Conservation (phyloP, 2,888 invertebrate species). For the Nineta flava region DNA sequence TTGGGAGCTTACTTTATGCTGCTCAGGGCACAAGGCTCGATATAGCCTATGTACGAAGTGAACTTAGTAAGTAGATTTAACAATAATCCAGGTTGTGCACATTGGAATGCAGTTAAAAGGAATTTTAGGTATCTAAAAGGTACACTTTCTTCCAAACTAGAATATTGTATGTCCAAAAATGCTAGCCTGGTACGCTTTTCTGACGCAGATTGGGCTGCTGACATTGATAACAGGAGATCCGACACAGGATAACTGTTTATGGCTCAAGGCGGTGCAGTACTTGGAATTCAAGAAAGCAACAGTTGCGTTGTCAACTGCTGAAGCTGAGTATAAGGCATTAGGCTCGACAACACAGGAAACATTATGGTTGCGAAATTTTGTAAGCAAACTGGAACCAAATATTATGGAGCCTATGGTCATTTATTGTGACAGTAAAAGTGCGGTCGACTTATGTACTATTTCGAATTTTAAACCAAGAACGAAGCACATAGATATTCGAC, state of each 20-base stretch:
- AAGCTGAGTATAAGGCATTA: neutral
- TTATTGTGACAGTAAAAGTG: neutral
- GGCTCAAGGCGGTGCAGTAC: constrained; percentile 6
- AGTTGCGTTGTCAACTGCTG: constrained; percentile 3
- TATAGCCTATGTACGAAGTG: neutral
- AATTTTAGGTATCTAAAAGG: constrained; percentile 4
- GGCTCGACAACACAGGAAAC: neutral
- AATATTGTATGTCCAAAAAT: constrained; percentile 4
- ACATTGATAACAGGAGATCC: constrained; percentile 7
- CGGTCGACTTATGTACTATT: neutral
- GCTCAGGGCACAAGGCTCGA: constrained; percentile 3
- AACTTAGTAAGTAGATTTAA: neutral
- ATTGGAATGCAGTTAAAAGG: constrained; percentile 4
- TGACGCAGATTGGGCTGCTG: constrained; percentile 6
- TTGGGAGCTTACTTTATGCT: neutral
- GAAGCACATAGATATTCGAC: neutral
- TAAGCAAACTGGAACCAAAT: neutral
- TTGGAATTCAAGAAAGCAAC: constrained; percentile 8
- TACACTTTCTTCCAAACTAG: constrained; percentile 3
- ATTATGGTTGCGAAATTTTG: neutral
- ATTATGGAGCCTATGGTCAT: neutral
- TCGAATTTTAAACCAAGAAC: neutral
- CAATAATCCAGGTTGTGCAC: constrained; percentile 1
- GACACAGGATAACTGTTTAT: constrained; percentile 6
- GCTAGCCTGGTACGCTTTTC: constrained; percentile 1